Evolutionary conservation across 2,888 invertebrate species (phyloP).

Genomic region (Ornithoptera alexandrae): DNA sequence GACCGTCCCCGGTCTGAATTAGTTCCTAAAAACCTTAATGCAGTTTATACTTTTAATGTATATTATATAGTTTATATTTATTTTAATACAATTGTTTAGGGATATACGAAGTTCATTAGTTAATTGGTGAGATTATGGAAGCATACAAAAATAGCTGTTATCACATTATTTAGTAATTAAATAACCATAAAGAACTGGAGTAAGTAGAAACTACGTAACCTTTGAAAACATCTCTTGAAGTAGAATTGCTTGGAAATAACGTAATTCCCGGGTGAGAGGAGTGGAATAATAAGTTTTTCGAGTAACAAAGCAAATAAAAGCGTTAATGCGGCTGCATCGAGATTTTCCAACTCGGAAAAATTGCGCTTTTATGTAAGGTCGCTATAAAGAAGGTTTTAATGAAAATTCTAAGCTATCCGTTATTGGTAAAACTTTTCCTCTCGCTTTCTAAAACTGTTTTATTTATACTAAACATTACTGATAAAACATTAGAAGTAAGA

Average conservation of each 20-base stretch:
- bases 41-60: too few species aligned
- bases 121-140: background rate
- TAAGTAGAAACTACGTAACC: slow-evolving; percentile 22
- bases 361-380: slow-evolving; percentile 71
- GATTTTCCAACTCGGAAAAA: slow-evolving; percentile 72
- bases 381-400: slow-evolving; percentile 70
- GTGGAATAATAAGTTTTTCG: slow-evolving; percentile 75
- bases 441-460: slow-evolving; percentile 32
- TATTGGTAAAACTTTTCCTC: slow-evolving; percentile 58
- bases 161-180: background rate
- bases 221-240: slow-evolving; percentile 53
- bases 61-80: background rate
- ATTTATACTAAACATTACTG: slow-evolving; percentile 18
- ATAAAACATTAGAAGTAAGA: background rate
- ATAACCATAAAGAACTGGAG: slow-evolving; percentile 7
- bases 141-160: background rate
- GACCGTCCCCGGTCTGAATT: too few species aligned
- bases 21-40: too few species aligned
- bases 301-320: slow-evolving; percentile 72
- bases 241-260: slow-evolving; percentile 64
- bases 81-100: background rate
- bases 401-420: slow-evolving; percentile 65
- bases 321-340: slow-evolving; percentile 76
- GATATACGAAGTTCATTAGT: background rate
- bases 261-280: slow-evolving; percentile 69